A percentile compares a stretch with the other conserved stretches of the same genome.
Evolutionary conservation across 2,113 vertebrate genomes (phyloP).

Genomic region (Noctilio leporinus): DNA sequence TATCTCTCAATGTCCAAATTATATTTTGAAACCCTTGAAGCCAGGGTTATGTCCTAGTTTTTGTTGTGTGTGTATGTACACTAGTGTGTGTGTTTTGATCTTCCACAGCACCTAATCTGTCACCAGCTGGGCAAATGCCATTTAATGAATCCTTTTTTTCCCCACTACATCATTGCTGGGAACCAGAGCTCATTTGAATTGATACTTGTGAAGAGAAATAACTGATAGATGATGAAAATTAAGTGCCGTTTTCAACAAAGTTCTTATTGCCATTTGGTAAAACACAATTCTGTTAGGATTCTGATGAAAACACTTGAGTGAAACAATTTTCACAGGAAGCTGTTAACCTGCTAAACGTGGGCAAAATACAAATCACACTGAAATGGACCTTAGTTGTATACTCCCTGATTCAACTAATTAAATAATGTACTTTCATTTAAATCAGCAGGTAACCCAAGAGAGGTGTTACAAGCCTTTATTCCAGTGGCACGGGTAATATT

Average conservation of each 20-base stretch:
- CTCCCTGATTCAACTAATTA: slow-evolving; percentile 76
- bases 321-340: slow-evolving; percentile 73
- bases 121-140: slow-evolving; percentile 18
- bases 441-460: slow-evolving; percentile 69
- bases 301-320: slow-evolving; percentile 69
- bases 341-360: slow-evolving; percentile 74
- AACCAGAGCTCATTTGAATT: slow-evolving; percentile 18
- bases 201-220: neutral
- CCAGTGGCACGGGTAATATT: slow-evolving; percentile 15
- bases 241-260: slow-evolving; percentile 59
- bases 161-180: slow-evolving; percentile 41
- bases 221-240: slow-evolving; percentile 56
- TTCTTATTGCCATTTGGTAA: slow-evolving; percentile 68
- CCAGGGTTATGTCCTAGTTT: neutral
- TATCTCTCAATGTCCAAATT: neutral
- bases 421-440: slow-evolving; percentile 75
- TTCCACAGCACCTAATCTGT: neutral
- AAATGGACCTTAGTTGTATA: slow-evolving; percentile 71
- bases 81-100: neutral
- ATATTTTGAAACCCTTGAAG: neutral
- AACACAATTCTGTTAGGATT: slow-evolving; percentile 70
- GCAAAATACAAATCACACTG: slow-evolving; percentile 73
- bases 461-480: slow-evolving; percentile 66
- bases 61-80: neutral
- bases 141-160: neutral